A percentile compares a stretch with the other conserved stretches of the same genome.
Conservation (phyloP, 2,113 vertebrate genomes). For the Cyanistes caeruleus region DNA sequence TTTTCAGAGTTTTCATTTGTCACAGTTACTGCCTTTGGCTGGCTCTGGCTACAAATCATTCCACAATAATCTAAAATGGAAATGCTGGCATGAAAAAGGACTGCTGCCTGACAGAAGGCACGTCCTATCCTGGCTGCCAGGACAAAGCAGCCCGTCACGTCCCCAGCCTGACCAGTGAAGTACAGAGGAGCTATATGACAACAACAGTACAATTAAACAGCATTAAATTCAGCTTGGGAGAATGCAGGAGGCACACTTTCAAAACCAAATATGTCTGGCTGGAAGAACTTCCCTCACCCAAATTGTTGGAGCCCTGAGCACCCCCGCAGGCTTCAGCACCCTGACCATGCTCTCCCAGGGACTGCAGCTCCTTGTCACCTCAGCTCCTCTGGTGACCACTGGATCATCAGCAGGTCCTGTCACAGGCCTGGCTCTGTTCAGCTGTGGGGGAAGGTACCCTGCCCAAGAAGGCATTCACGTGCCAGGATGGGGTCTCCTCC, state of each 20-base stretch:
- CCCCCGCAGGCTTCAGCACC: accelerated
- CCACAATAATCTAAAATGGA: neutral
- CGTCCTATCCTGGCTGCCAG: neutral
- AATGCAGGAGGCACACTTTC: neutral
- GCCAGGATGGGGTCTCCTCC: neutral
- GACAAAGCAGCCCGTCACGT: neutral
- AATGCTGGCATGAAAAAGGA: neutral
- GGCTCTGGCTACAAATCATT: neutral
- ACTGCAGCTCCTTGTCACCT: neutral
- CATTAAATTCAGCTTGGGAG: neutral
- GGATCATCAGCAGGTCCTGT: neutral
- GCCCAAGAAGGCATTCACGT: accelerated
- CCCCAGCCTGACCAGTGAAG: neutral
- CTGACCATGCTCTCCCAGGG: accelerated
- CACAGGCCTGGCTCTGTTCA: accelerated
- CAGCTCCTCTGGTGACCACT: neutral
- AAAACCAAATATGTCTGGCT: neutral
- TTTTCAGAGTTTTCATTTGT: constrained; percentile 18
- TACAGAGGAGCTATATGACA: neutral
- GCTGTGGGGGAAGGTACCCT: neutral
- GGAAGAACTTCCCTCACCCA: neutral
- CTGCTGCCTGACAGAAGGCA: neutral
- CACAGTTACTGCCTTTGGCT: neutral
- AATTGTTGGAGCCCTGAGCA: accelerated
- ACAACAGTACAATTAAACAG: neutral